Conservation (phyloP, 2,797 vertebrate genomes). For the Catamblyrhynchus diadema region DNA sequence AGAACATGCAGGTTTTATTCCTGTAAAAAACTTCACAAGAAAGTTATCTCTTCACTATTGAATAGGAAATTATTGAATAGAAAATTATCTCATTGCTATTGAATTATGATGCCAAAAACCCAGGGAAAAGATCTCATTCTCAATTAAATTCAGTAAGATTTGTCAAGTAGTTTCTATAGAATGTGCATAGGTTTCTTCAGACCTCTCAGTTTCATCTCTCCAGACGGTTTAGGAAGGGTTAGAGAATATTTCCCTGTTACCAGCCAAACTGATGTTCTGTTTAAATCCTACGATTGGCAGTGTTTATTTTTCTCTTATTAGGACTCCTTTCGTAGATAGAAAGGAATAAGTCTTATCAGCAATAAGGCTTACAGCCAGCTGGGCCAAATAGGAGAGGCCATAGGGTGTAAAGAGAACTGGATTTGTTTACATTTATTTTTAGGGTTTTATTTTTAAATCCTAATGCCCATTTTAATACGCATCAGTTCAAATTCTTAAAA, state of each 20-base stretch:
- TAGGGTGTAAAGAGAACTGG: neutral
- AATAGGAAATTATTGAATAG: neutral
- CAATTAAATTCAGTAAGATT: neutral
- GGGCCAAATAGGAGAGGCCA: neutral
- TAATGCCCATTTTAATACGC: neutral
- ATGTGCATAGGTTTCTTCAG: neutral
- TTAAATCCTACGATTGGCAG: neutral
- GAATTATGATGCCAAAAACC: neutral
- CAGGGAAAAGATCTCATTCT: neutral
- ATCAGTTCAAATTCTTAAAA: neutral
- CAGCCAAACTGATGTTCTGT: neutral
- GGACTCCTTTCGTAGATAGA: neutral
- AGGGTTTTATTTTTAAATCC: neutral
- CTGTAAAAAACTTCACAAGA: neutral
- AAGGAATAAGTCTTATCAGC: neutral
- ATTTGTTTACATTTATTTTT: neutral
- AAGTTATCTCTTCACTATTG: neutral
- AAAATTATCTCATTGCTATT: neutral
- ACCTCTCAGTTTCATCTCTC: neutral
- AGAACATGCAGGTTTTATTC: neutral
- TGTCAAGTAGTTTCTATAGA: neutral
- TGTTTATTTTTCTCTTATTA: neutral
- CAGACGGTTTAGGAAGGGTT: neutral
- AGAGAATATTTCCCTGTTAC: neutral
- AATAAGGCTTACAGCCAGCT: neutral